A percentile compares a stretch with the other conserved stretches of the same genome.
These are phyloP conservation scores for Tiliacea citrago DNA, from an alignment of 2,888 invertebrate species.

Conservation along the genomic window DNA sequence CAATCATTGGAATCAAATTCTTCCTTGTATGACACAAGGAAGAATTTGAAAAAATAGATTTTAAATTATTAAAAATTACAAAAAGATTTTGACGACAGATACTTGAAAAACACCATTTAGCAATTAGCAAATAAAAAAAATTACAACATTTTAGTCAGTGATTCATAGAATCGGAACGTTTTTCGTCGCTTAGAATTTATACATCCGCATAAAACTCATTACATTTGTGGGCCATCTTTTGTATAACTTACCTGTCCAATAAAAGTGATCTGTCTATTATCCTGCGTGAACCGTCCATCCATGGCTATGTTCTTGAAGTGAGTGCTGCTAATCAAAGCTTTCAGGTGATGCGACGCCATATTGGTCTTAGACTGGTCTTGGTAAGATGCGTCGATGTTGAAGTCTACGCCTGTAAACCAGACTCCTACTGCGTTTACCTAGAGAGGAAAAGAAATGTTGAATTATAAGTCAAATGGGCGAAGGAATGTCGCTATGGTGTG, in stretches of 20 bases:
- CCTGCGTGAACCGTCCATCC: conserved; percentile 92
- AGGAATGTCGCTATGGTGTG: not conserved
- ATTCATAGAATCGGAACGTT: too few relatives aligned
- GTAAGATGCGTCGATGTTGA: conserved; percentile 93
- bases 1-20: too few relatives aligned
- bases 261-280: conserved; percentile 92
- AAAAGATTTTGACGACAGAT: too few relatives aligned
- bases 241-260: conserved; percentile 91
- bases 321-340: conserved; percentile 93
- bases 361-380: conserved; percentile 93
- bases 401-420: conserved; percentile 95
- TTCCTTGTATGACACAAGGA: too few relatives aligned
- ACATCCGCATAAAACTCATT: not conserved
- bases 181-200: too few relatives aligned
- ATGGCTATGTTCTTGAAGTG: conserved; percentile 93
- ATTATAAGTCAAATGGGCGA: not conserved
- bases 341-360: conserved; percentile 92
- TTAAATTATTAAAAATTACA: too few relatives aligned
- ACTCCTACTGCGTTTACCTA: conserved; percentile 93
- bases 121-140: too few relatives aligned
- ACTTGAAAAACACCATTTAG: too few relatives aligned
- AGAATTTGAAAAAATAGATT: too few relatives aligned
- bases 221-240: not conserved
- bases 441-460: not conserved
- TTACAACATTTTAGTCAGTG: not conserved